A percentile compares a stretch with the other conserved stretches of the same genome.
These are phyloP conservation scores for Proctacanthus coquilletti DNA, from an alignment of 1,140 invertebrate species.

Conservation along the genomic window DNA sequence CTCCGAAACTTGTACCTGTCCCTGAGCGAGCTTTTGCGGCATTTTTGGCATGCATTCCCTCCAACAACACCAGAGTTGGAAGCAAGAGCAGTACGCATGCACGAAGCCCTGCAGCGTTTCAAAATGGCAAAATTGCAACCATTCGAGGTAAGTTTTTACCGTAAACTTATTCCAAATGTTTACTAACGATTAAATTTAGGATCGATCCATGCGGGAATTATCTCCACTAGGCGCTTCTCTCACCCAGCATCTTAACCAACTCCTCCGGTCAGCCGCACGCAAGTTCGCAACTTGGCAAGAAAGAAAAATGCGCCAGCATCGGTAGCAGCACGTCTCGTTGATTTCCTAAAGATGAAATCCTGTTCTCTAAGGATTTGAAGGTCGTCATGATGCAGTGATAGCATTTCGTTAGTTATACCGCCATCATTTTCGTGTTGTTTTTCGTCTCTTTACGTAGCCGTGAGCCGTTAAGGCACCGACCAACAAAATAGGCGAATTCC, in stretches of 20 bases:
- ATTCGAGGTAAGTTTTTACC: slow-evolving; percentile 47
- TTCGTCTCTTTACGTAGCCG: no score
- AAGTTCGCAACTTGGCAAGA: slow-evolving; percentile 78
- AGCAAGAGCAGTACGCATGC: slow-evolving; percentile 70
- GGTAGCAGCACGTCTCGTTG: slow-evolving; percentile 14
- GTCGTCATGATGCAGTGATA: no score
- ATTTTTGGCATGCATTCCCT: slow-evolving; percentile 92
- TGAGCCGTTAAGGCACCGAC: no score
- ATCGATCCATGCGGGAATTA: slow-evolving; percentile 59
- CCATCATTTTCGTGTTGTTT: no score
- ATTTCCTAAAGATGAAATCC: no score
- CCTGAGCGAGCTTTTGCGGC: slow-evolving; percentile 70
- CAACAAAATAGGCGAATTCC: no score
- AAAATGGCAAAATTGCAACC: slow-evolving; percentile 70
- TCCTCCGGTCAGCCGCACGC: slow-evolving; percentile 63
- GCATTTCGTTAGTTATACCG: no score
- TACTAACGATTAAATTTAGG: slow-evolving; percentile 31
- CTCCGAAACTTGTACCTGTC: slow-evolving; percentile 70
- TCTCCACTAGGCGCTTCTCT: slow-evolving; percentile 63
- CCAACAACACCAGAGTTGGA: slow-evolving; percentile 60
- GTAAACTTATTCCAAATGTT: background rate
- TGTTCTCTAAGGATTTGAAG: no score
- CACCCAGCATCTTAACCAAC: slow-evolving; percentile 72
- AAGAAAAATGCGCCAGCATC: slow-evolving; percentile 36
- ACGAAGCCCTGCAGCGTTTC: slow-evolving; percentile 75